phyloP scores from a whole-genome alignment of 1,140 invertebrate genomes.

The Drosophila ironensis region DNA sequence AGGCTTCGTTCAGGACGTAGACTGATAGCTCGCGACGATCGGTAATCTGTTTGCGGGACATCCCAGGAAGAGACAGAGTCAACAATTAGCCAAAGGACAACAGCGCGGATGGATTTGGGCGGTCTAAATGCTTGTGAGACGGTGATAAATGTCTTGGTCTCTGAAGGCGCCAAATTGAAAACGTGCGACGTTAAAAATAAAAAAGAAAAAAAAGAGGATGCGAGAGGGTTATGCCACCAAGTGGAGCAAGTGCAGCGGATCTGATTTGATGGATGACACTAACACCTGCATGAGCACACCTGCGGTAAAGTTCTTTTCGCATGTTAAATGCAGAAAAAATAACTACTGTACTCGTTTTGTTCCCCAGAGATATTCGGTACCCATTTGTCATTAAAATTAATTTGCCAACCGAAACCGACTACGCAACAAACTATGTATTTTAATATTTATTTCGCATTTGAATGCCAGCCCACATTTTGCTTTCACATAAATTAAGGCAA shows the following conservation, averaged over 20 bases:
- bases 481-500: too few relatives aligned
- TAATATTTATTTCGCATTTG: too few relatives aligned
- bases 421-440: too few relatives aligned
- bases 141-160: not conserved
- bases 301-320: too few relatives aligned
- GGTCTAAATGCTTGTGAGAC: not conserved
- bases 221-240: not conserved
- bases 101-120: too few relatives aligned
- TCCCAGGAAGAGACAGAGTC: not conserved
- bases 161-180: slow-evolving; percentile 40
- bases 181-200: slow-evolving; percentile 17
- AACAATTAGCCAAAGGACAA: not conserved
- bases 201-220: not conserved
- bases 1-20: slow-evolving; percentile 86
- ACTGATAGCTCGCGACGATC: slow-evolving; percentile 85
- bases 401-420: too few relatives aligned
- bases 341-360: too few relatives aligned
- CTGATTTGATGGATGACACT: not conserved
- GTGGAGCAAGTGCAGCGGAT: not conserved
- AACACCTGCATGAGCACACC: too few relatives aligned
- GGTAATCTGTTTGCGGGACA: slow-evolving; percentile 77
- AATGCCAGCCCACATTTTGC: too few relatives aligned
- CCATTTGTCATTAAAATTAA: too few relatives aligned
- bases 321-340: too few relatives aligned
- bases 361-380: too few relatives aligned